These are phyloP conservation scores for Salticus scenicus DNA, from an alignment of 2,888 invertebrate genomes.

Conservation along the genomic window DNA sequence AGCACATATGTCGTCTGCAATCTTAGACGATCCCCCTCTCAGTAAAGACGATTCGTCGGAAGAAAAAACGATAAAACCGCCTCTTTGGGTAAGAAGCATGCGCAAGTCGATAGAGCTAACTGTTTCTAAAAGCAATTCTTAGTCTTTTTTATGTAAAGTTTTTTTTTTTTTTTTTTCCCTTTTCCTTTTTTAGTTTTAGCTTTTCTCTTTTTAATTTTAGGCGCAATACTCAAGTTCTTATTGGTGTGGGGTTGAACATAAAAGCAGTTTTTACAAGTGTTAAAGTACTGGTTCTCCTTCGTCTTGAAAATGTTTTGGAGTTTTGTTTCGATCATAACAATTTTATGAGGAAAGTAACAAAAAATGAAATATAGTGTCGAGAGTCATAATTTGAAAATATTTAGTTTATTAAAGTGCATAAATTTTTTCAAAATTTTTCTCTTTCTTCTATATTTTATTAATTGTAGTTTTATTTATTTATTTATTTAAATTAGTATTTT, in stretches of 20 bases:
- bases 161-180: not conserved
- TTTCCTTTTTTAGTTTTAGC: too few species aligned
- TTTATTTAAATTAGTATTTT: too few species aligned
- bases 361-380: too few species aligned
- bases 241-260: slow-evolving; percentile 6
- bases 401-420: too few species aligned
- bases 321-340: not conserved
- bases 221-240: not conserved
- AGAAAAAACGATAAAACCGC: slow-evolving; percentile 37
- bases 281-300: not conserved
- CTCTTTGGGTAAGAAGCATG: slow-evolving; percentile 48
- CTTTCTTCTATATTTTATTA: too few species aligned
- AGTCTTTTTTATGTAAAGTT: not conserved
- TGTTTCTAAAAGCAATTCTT: slow-evolving; percentile 30
- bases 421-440: too few species aligned
- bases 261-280: slow-evolving; percentile 2
- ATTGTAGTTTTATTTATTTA: too few species aligned
- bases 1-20: slow-evolving; percentile 65
- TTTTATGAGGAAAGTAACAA: not conserved
- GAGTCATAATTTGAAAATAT: too few species aligned
- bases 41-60: slow-evolving; percentile 53
- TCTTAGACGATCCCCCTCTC: slow-evolving; percentile 30
- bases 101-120: slow-evolving; percentile 53
- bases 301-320: not conserved
- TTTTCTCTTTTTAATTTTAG: slow-evolving; percentile 2